Evolutionary conservation across 2,888 invertebrate species (phyloP).

Genomic region (Megaustenia siamemsis): DNA sequence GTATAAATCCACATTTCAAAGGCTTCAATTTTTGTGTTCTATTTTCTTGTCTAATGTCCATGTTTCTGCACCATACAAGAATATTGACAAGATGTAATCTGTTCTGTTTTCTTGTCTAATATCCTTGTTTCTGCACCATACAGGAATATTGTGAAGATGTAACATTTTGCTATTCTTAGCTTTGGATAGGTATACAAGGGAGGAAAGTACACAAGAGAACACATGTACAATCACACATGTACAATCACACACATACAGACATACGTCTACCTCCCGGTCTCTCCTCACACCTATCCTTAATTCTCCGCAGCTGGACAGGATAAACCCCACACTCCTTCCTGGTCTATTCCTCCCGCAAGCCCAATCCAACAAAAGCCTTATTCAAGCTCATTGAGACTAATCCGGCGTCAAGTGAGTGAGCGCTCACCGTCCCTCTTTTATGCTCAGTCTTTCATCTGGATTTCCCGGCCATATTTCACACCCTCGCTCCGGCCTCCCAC

Average conservation of each 20-base stretch:
- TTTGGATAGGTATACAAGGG: background rate
- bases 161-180: no score
- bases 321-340: background rate
- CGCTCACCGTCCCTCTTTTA: background rate
- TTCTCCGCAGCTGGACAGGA: background rate
- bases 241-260: background rate
- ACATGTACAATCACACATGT: background rate
- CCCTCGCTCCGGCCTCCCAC: background rate
- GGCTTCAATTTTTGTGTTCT: no score
- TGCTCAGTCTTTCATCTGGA: slow-evolving; percentile 11
- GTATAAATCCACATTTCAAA: no score
- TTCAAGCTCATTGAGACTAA: background rate
- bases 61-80: no score
- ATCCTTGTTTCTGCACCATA: no score
- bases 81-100: no score
- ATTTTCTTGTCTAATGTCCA: no score
- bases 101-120: no score
- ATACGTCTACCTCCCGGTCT: background rate
- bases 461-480: slow-evolving; percentile 4
- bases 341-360: no score
- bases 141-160: no score
- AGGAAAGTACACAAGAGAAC: background rate
- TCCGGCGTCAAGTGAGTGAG: slow-evolving; percentile 16
- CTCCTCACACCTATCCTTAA: background rate
- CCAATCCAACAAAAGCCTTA: background rate